Evolutionary conservation across 2,113 vertebrate species (phyloP).

Genomic region (Rousettus leschenaultii): DNA sequence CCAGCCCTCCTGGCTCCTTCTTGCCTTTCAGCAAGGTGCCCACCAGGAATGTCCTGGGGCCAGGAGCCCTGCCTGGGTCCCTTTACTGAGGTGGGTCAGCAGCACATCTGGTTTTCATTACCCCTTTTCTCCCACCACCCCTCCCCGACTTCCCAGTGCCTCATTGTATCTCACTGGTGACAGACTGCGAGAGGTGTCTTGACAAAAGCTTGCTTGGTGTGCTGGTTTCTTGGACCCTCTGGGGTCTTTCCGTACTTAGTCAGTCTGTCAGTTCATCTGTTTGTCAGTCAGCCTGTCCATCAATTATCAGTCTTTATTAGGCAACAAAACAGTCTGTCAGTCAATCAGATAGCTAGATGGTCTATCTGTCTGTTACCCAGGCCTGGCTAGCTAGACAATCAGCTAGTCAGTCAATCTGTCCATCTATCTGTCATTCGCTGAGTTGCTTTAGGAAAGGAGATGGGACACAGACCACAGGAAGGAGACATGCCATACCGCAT

Average conservation of each 20-base stretch:
- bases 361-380: neutral
- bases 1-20: neutral
- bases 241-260: slow-evolving; percentile 2
- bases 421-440: neutral
- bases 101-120: slow-evolving; percentile 59
- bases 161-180: slow-evolving; percentile 46
- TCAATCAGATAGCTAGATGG: slow-evolving; percentile 9
- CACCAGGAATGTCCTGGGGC: neutral
- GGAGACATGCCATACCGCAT: neutral
- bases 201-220: neutral
- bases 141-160: neutral
- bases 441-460: slow-evolving; percentile 4
- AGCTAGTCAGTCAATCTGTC: neutral
- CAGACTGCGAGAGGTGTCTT: slow-evolving; percentile 49
- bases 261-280: slow-evolving; percentile 27
- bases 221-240: neutral
- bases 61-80: neutral
- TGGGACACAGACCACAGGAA: neutral
- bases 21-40: neutral
- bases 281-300: slow-evolving; percentile 31
- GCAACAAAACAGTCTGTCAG: neutral
- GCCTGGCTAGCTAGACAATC: neutral
- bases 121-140: neutral
- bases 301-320: slow-evolving; percentile 34
- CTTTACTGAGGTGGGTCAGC: neutral